Percentiles rank a stretch among this genome's conserved stretches.
Evolutionary conservation across 2,797 vertebrate species (phyloP).

Genomic region (Simalia tracyae): DNA sequence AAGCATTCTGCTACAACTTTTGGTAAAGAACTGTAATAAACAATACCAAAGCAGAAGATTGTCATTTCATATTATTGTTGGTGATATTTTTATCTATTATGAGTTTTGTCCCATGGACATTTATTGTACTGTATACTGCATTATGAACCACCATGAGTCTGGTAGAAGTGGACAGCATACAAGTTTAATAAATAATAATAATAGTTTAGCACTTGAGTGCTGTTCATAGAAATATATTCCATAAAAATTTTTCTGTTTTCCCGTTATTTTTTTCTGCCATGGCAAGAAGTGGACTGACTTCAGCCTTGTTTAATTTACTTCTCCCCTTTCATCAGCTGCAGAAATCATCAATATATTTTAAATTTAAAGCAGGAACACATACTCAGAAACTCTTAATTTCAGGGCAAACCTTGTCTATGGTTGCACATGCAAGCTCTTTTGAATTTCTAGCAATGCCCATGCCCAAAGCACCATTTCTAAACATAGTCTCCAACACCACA

Average conservation of each 20-base stretch:
- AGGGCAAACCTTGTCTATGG: not conserved
- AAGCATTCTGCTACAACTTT: not conserved
- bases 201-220: not conserved
- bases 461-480: not conserved
- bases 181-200: not conserved
- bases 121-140: no score
- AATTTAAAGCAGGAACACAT: not conserved
- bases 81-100: no score
- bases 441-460: not conserved
- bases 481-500: not conserved
- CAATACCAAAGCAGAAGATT: not conserved
- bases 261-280: not conserved
- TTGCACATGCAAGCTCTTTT: not conserved
- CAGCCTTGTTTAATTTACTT: not conserved
- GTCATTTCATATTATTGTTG: not conserved
- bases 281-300: not conserved
- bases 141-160: no score
- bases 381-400: not conserved
- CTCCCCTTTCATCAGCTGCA: not conserved
- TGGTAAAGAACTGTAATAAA: not conserved
- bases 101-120: no score
- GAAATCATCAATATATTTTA: not conserved
- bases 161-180: no score
- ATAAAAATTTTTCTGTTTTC: not conserved
- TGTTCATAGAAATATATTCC: not conserved